Conservation (phyloP, 2,797 vertebrate genomes). For the Cossypha niveicapilla region DNA sequence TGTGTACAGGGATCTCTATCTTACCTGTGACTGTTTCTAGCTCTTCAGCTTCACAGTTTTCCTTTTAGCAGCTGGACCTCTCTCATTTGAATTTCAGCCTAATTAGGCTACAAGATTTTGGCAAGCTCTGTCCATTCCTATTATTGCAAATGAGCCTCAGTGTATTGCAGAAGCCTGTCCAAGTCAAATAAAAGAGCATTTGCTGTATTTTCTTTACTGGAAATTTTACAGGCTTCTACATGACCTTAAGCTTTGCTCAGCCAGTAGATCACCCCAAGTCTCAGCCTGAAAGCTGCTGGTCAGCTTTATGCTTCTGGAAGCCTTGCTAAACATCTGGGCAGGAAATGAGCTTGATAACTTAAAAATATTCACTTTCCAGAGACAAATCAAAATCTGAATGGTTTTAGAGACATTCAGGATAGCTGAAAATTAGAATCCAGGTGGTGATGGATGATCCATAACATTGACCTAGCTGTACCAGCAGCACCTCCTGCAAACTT, state of each 20-base stretch:
- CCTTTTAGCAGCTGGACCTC: slow-evolving; percentile 24
- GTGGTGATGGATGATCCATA: neutral
- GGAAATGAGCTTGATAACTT: neutral
- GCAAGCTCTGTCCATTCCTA: neutral
- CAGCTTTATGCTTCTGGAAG: neutral
- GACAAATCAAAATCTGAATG: neutral
- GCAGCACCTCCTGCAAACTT: neutral
- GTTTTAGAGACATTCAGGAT: neutral
- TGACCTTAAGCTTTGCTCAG: neutral
- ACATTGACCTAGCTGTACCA: neutral
- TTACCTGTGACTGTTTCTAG: neutral
- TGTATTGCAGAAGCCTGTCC: neutral
- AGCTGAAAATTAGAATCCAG: neutral
- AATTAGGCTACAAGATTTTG: slow-evolving; percentile 8
- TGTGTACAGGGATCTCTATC: neutral
- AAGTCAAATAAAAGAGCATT: neutral
- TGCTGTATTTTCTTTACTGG: neutral
- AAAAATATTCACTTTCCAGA: neutral
- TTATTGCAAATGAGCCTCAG: neutral
- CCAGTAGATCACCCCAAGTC: accelerated
- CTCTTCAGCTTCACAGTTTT: neutral
- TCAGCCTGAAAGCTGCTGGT: neutral
- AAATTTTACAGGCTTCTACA: neutral
- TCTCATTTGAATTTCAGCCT: slow-evolving; percentile 34
- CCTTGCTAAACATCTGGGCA: neutral